Base-by-base conservation (phyloP, 2,113 vertebrate genomes). In the Leucosticte australis region DNA sequence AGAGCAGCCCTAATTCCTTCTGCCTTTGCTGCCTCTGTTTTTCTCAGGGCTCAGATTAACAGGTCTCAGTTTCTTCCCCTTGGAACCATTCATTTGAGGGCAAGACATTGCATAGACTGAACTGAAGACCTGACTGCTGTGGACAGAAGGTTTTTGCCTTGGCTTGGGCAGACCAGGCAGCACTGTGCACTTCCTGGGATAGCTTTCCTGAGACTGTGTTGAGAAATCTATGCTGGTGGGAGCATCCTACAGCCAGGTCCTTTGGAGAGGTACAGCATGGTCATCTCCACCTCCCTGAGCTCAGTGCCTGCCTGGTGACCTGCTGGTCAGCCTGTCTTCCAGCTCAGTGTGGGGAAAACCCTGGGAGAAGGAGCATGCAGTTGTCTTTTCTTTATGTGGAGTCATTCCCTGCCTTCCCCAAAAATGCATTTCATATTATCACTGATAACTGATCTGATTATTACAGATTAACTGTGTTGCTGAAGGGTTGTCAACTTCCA, bases 111-210 rank as follows among this genome's bases (percentile, higher is more conserved):
- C 5, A 16, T 11, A 35, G 56, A 5, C 46, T 71, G 47, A 18
- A 21, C 26, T 69, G 50, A 69, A 68, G 44, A 39, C 28, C 8
- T 19, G 41, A 30, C 31, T 27, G 80, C 18, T 11, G 0, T 70
- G 60, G n/a, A 55, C 19, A 55, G 33, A 31, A 70, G 30, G 27
- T 53, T 7, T 24, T 2, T 47, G 11, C 41, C n/a, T 77, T 28
- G 53, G 5, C 22, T 50, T 70, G 73, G 16, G 14, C 2, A 13
- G 41, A 26, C 4, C 28, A 37, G 59, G 46, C 35, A 74, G 16
- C 33, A 8, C 20, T 28, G 16, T 27, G 6, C 0, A 2, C 5
- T 82, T 60, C 6, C 28, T 53, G 50, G 24, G 11, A 65, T 6
- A 41, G 24, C 16, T 59, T 68, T 74, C 31, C 13, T 52, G n/a